Base-by-base conservation (phyloP, 2,113 vertebrate genomes). In the Caloenas nicobarica region DNA sequence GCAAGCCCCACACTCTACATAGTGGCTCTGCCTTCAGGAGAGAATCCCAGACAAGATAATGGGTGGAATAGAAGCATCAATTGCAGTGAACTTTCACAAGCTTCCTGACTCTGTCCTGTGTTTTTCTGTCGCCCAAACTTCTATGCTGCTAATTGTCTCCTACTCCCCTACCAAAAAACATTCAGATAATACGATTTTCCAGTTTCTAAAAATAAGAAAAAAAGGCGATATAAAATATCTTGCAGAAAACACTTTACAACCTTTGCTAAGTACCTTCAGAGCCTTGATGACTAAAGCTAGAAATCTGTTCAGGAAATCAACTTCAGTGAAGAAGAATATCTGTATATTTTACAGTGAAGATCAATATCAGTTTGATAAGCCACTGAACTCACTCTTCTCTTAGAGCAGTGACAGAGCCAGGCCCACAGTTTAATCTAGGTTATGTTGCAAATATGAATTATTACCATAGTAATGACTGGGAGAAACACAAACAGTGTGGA, bases 1-100 rank as follows among this genome's bases (percentile, higher is more conserved):
- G 58, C 36, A 91, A 87, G 44, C 14, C 31, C 73, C 50, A 51
- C 0, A 0, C 54, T 65, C 79, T 62, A 28, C 2, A 0, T 25
- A 24, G 60, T 18, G 71, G 34, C 46, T 90, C 48, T 82, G 79
- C 69, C 68, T 84, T 58, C 62, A 83, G 66, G 40, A 77, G 54
- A 77, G 58, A 73, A 81, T n/a, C 50, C 46, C 50, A 88, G 62
- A 40, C 29, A 76, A 64, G 62, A 36, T 26, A 13, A 33, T 13
- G 54, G 22, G 40, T 74, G 40, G 54, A 72, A n/a, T 18, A 82
- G 25, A 62, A 82, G 31, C 40, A 91, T 40, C 25, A 70, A 1
- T 23, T 70, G 65, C 58, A 62, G 23, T 61, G 69, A 50, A 11
- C 7, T 65, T 95, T 46, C 56, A 14, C 21, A 57, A 9, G 46